Evolutionary conservation across 2,797 vertebrate genomes (phyloP).

Genomic region (Sebastes ruberrimus): DNA sequence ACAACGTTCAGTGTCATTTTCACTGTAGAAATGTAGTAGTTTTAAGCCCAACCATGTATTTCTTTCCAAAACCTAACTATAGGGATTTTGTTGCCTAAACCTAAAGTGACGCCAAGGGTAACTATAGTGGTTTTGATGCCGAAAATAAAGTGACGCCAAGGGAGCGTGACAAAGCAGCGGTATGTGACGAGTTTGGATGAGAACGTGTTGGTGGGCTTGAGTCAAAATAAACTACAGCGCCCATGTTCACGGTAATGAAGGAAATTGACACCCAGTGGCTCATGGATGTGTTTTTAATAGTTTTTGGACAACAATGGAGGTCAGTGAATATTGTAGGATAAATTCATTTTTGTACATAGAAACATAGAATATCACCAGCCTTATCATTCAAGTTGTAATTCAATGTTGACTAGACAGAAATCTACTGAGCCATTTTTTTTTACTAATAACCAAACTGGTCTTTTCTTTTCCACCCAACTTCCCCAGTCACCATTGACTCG

Average conservation of each 20-base stretch:
- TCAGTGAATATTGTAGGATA: background rate
- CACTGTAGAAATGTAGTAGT: no score
- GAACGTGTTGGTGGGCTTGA: background rate
- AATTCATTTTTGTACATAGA: background rate
- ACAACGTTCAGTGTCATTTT: no score
- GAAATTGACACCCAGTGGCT: background rate
- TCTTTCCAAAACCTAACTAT: no score
- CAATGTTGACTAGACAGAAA: background rate
- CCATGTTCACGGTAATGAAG: background rate
- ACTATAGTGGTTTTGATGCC: no score
- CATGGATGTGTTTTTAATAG: background rate
- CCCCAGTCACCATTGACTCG: slow-evolving; percentile 94
- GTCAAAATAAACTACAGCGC: background rate
- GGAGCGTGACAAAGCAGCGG: no score
- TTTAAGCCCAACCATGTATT: no score
- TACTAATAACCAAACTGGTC: background rate
- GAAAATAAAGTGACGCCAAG: no score
- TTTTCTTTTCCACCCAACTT: slow-evolving; percentile 7
- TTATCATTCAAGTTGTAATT: background rate
- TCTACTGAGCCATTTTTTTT: background rate
- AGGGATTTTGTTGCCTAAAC: no score
- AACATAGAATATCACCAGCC: no score
- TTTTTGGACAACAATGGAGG: background rate
- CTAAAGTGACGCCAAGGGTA: no score
- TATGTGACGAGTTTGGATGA: no score